Conservation (phyloP, 2,113 vertebrate genomes). For the Macquaria australasica region DNA sequence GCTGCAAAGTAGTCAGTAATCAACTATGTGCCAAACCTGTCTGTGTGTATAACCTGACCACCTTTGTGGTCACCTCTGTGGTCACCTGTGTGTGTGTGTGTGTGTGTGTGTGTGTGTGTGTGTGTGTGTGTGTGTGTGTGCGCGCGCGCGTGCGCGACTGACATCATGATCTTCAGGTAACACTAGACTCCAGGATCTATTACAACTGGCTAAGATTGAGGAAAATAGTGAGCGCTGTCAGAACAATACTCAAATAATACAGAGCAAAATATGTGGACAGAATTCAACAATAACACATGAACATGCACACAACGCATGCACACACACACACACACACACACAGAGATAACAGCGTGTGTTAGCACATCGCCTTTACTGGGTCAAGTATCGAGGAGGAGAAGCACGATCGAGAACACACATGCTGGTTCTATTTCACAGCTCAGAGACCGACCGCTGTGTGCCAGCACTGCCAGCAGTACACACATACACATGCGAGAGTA, state of each 20-base stretch:
- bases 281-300: background rate
- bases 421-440: constrained; percentile 60
- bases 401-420: constrained; percentile 3
- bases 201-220: constrained; percentile 9
- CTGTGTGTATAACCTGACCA: background rate
- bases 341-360: background rate
- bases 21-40: background rate
- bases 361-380: background rate
- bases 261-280: background rate
- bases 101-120: no score
- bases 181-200: constrained; percentile 26
- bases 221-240: background rate
- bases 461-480: background rate
- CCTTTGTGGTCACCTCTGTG: no score
- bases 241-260: constrained; percentile 2
- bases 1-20: background rate
- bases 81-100: no score
- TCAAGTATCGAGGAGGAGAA: constrained; percentile 32
- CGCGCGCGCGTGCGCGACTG: background rate
- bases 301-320: background rate
- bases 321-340: background rate
- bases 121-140: background rate
- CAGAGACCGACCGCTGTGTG: background rate
- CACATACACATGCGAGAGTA: background rate
- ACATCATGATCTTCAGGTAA: constrained; percentile 46